These are phyloP conservation scores for Amazona guildingii DNA, from an alignment of 2,113 vertebrate genomes.

Conservation along the genomic window DNA sequence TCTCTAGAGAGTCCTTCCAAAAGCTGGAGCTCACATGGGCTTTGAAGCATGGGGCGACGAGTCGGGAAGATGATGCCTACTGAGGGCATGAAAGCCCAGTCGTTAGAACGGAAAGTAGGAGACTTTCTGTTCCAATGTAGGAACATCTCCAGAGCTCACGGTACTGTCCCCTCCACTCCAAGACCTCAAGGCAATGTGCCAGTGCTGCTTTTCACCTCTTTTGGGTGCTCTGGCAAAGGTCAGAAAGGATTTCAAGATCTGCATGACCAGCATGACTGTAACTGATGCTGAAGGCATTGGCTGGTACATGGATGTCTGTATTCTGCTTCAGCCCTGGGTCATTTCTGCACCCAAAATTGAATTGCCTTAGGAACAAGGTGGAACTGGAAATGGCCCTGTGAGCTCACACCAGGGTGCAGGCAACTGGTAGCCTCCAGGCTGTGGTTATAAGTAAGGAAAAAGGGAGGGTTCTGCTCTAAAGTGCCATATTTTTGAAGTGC, in stretches of 20 bases:
- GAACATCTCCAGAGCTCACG: neutral
- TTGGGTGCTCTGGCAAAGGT: neutral
- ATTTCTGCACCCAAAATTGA: neutral
- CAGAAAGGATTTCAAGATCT: neutral
- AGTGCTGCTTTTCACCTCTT: neutral
- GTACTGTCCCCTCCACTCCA: neutral
- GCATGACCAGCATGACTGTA: neutral
- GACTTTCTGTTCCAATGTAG: neutral
- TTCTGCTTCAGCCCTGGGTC: neutral
- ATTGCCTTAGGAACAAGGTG: neutral
- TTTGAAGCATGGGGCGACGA: fast-evolving
- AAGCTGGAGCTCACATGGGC: neutral
- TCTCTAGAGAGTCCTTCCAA: neutral
- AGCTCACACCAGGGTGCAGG: neutral
- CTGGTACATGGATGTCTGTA: fast-evolving
- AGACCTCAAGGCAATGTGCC: neutral
- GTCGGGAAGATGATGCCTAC: neutral
- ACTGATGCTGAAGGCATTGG: neutral
- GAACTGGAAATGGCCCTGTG: neutral
- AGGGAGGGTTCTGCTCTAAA: neutral
- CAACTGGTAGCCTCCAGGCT: neutral
- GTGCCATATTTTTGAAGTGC: neutral
- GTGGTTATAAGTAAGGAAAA: neutral
- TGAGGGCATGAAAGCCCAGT: neutral
- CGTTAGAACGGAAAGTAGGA: neutral